A percentile compares a stretch with the other conserved stretches of the same genome.
These are phyloP conservation scores for Chrysodeixis includens DNA, from an alignment of 2,888 invertebrate species.

Conservation along the genomic window DNA sequence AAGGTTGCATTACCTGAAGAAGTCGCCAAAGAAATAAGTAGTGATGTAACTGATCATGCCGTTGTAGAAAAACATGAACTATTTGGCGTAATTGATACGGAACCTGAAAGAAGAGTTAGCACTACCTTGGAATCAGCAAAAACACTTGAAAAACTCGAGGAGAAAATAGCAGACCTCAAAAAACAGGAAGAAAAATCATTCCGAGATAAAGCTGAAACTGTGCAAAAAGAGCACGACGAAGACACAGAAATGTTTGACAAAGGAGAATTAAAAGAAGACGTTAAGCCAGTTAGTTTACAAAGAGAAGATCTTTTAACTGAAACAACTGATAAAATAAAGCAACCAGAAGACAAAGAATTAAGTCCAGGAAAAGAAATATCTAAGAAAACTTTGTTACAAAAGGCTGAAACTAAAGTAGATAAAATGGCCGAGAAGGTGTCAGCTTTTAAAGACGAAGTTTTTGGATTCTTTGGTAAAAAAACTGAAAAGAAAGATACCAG, in stretches of 20 bases:
- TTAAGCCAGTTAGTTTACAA: background rate
- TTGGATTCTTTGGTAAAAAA: slow-evolving; percentile 56
- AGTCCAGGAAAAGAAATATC: slow-evolving; percentile 39
- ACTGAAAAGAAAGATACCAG: slow-evolving; percentile 69
- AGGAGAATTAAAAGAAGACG: background rate
- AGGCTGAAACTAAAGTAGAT: slow-evolving; percentile 45
- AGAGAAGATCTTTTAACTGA: slow-evolving; percentile 15
- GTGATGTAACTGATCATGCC: slow-evolving; percentile 31
- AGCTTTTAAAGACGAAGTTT: slow-evolving; percentile 47
- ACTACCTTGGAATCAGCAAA: slow-evolving; percentile 78
- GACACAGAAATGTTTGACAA: slow-evolving; percentile 1
- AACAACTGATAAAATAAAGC: slow-evolving; percentile 8
- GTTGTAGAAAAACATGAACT: slow-evolving; percentile 25
- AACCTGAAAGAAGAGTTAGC: slow-evolving; percentile 67
- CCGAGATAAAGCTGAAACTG: slow-evolving; percentile 20
- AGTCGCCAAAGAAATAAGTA: slow-evolving; percentile 1
- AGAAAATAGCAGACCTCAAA: slow-evolving; percentile 81
- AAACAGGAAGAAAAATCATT: slow-evolving; percentile 65
- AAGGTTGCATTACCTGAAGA: slow-evolving; percentile 13
- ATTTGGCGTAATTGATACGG: slow-evolving; percentile 21
- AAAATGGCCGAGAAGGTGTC: slow-evolving; percentile 53
- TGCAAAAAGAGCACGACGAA: slow-evolving; percentile 15
- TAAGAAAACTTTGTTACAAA: slow-evolving; percentile 52
- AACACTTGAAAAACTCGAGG: slow-evolving; percentile 84
- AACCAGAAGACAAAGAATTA: slow-evolving; percentile 12